A percentile compares a stretch with the other conserved stretches of the same genome.
Evolutionary conservation across 2,888 invertebrate genomes (phyloP).

Genomic region (Sarcophaga variegata): DNA sequence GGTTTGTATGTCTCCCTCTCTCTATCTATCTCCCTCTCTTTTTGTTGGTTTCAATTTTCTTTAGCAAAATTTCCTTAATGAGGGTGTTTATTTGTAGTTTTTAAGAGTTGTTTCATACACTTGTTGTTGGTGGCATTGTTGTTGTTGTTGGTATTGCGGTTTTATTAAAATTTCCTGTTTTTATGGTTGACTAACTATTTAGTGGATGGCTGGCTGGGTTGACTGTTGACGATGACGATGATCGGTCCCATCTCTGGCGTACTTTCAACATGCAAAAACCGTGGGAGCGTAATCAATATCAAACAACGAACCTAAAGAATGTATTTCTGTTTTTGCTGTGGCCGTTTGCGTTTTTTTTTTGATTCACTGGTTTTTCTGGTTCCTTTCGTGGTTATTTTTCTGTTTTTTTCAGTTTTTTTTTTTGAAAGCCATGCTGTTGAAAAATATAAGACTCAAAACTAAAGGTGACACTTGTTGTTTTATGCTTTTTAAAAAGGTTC

Average conservation of each 20-base stretch:
- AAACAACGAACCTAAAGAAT: conserved; percentile 52
- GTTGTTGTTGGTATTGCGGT: background rate
- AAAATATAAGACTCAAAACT: conserved; percentile 33
- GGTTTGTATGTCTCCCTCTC: background rate
- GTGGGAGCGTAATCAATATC: conserved; percentile 69
- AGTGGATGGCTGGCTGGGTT: conserved; percentile 1
- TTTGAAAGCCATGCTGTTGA: conserved; percentile 5
- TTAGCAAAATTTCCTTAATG: conserved; percentile 36
- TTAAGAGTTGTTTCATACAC: conserved; percentile 27
- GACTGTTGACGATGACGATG: background rate
- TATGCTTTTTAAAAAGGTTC: conserved; percentile 69
- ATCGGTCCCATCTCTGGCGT: background rate
- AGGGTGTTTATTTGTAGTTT: conserved; percentile 59
- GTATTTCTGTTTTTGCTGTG: conserved; percentile 17
- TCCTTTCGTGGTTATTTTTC: conserved; percentile 31
- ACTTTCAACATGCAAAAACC: conserved; percentile 57
- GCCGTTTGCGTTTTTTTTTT: conserved; percentile 8
- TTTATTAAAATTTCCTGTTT: conserved; percentile 60
- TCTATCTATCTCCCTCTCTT: background rate
- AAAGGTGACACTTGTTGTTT: conserved; percentile 69
- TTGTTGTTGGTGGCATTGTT: conserved; percentile 18
- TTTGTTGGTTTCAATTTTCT: conserved; percentile 8
- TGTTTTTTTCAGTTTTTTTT: conserved; percentile 21
- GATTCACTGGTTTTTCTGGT: conserved; percentile 67
- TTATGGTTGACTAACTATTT: conserved; percentile 59